These are phyloP conservation scores for Odocoileus hemionus DNA, from an alignment of 2,113 vertebrate species.

Conservation along the genomic window DNA sequence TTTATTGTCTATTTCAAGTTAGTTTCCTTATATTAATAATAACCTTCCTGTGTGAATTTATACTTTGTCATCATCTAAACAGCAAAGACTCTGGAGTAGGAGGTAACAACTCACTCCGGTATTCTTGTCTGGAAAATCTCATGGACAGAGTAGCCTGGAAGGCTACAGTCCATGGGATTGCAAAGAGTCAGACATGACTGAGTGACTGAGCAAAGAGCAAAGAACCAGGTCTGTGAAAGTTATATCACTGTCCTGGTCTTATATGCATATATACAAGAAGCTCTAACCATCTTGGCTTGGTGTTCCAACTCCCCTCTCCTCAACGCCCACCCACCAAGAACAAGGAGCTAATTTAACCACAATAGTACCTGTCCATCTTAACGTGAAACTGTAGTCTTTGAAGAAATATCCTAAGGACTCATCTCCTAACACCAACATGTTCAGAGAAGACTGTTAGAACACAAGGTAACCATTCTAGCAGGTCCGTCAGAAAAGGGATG, in stretches of 20 bases:
- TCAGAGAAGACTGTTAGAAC: not conserved
- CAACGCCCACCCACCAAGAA: not conserved
- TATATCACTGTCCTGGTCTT: not conserved
- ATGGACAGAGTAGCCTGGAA: too few species aligned
- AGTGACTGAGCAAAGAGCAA: too few species aligned
- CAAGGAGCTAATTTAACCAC: not conserved
- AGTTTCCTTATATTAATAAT: not conserved
- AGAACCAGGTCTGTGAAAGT: not conserved
- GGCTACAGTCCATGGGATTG: too few species aligned
- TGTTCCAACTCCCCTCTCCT: not conserved
- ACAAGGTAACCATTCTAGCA: not conserved
- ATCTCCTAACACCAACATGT: not conserved
- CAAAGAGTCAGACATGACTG: too few species aligned
- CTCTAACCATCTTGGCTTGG: not conserved
- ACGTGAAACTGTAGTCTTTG: not conserved
- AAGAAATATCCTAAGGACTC: not conserved
- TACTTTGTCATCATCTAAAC: not conserved
- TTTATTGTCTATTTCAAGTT: not conserved
- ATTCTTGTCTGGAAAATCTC: too few species aligned
- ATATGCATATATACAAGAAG: not conserved
- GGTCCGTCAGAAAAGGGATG: not conserved
- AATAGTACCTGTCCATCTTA: not conserved
- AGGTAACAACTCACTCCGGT: too few species aligned
- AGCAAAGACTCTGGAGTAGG: not conserved
- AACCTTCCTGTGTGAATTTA: not conserved